A percentile compares a stretch with the other conserved stretches of the same genome.
Conservation (phyloP, 2,888 invertebrate genomes). For the Adelphocoris suturalis region DNA sequence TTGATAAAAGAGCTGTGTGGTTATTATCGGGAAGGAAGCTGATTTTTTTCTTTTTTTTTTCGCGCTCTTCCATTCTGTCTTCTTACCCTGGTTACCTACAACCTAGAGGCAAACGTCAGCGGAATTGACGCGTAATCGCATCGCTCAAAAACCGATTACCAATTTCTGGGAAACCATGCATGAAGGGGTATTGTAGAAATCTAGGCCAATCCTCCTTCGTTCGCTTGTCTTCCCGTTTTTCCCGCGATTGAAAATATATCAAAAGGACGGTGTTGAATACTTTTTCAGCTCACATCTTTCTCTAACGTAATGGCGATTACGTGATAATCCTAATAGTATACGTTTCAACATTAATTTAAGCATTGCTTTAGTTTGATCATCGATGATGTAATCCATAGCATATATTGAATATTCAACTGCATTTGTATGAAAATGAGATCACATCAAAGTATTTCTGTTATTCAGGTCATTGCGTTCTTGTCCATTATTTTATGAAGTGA, state of each 20-base stretch:
- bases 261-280: not conserved
- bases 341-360: too few species aligned
- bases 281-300: too few species aligned
- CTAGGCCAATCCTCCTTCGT: not conserved
- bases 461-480: too few species aligned
- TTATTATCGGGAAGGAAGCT: slow-evolving; percentile 7
- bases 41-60: not conserved
- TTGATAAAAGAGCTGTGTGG: not conserved
- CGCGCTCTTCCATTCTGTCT: not conserved
- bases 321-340: too few species aligned
- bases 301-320: too few species aligned
- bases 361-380: too few species aligned
- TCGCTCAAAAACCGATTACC: slow-evolving; percentile 32
- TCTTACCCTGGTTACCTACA: not conserved
- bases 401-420: too few species aligned
- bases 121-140: slow-evolving; percentile 29
- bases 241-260: not conserved
- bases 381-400: too few species aligned
- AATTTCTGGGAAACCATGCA: not conserved
- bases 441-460: too few species aligned
- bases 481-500: too few species aligned
- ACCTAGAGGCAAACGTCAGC: slow-evolving; percentile 1
- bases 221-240: not conserved
- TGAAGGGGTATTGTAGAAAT: slow-evolving; percentile 10
- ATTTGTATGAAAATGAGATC: too few species aligned